A percentile compares a stretch with the other conserved stretches of the same genome.
phyloP scores from a whole-genome alignment of 2,888 invertebrate species.

The Rhorus exstirpatorius region DNA sequence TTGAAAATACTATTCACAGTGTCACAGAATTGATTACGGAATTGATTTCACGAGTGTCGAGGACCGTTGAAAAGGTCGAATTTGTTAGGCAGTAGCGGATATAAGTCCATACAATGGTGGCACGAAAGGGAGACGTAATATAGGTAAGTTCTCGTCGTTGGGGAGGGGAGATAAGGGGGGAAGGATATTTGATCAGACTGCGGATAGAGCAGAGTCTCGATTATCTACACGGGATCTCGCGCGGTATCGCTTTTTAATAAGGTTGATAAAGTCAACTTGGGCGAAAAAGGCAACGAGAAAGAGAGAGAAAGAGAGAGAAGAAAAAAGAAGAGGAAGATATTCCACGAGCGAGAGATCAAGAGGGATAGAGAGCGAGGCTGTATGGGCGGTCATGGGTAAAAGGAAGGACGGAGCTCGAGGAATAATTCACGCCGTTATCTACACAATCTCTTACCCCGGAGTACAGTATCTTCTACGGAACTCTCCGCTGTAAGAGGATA shows the following conservation, averaged over 20 bases:
- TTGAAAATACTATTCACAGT: conserved; percentile 1
- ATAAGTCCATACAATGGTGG: conserved; percentile 11
- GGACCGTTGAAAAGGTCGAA: conserved; percentile 37
- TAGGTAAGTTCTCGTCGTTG: conserved; percentile 46
- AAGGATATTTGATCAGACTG: conserved; percentile 71
- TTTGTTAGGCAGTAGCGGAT: conserved; percentile 44
- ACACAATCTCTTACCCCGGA: conserved; percentile 81
- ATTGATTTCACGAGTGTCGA: conserved; percentile 40
- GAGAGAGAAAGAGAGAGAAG: conserved; percentile 43
- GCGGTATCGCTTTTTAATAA: conserved; percentile 84
- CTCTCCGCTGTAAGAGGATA: conserved; percentile 64
- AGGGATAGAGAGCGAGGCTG: conserved; percentile 60
- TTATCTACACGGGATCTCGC: conserved; percentile 82
- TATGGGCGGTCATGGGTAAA: conserved; percentile 74
- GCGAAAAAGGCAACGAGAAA: conserved; percentile 57
- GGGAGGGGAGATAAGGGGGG: neutral
- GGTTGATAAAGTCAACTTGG: conserved; percentile 84
- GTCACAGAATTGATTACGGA: conserved; percentile 1
- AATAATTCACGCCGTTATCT: conserved; percentile 85
- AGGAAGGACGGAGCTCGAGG: conserved; percentile 77
- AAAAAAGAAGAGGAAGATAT: conserved; percentile 30
- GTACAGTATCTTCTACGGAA: conserved; percentile 81
- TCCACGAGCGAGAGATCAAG: conserved; percentile 34
- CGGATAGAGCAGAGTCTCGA: conserved; percentile 74
- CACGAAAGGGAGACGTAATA: conserved; percentile 39